Evolutionary conservation across 2,888 invertebrate genomes (phyloP), one percentile per base, ranked within the genome.

Genomic region (Drosophila subquinaria): DNA sequence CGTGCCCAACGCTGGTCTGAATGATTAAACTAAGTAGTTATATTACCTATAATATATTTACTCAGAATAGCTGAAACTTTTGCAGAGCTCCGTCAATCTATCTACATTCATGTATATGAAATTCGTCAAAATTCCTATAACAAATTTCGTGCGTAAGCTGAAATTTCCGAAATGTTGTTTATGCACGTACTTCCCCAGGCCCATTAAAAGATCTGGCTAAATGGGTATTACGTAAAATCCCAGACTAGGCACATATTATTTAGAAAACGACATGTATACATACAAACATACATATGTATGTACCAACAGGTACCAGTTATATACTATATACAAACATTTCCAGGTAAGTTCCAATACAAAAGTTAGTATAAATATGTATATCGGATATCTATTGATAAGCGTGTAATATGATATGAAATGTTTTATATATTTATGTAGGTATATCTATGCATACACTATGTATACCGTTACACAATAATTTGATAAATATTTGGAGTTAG

Each of bases 351-450:
- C 20, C 30, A 43, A 56, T 27, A 27, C n/a, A 43, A 9, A 27
- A 27, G 23, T 52, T 23, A 5, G 1, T 42, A 36, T 13, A n/a
- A n/a, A n/a, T n/a, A n/a, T n/a, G n/a, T n/a, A 35, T 20, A 55
- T 43, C 38, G 15, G 13, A 55, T 11, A 11, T 11, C 30, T 30
- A 27, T 17, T 51, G 75, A 77, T 78, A 77, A 77, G 75, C 76
- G 42, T 42, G 42, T 65, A 74, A 61, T 62, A 30, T 15, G 35
- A 70, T 47, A 10, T 55, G 43, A 30, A 48, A 33, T 23, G 10
- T 42, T n/a, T n/a, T 40, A 40, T 15, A 40, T 15, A 40, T 40
- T 38, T n/a, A 38, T 38, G 4, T 3, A 23, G 23, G 11, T 11
- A 35, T 35, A 35, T 35, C 11, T 35, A 38, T 38, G 36, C 23